Percentiles rank a stretch among this genome's conserved stretches.
phyloP scores from a whole-genome alignment of 2,888 invertebrate genomes.

The Meandrusa payeni region DNA sequence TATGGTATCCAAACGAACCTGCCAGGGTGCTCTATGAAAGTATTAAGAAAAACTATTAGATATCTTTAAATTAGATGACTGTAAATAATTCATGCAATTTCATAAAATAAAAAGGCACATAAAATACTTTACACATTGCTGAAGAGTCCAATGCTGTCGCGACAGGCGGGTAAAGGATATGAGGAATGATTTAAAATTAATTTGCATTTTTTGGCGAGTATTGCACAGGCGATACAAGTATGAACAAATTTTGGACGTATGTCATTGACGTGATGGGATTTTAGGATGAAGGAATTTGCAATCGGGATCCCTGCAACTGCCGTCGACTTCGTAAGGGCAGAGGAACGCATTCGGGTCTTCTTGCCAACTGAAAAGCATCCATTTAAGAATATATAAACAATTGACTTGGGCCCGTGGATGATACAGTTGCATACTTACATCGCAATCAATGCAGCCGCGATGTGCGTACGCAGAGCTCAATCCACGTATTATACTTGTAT shows the following conservation, averaged over 20 bases:
- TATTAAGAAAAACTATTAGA: conserved; percentile 1
- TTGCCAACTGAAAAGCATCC: conserved; percentile 65
- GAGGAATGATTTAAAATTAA: conserved; percentile 29
- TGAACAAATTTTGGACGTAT: conserved; percentile 35
- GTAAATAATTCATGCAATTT: conserved; percentile 2
- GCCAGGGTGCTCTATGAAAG: conserved; percentile 9
- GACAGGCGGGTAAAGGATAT: conserved; percentile 35
- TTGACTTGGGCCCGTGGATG: conserved; percentile 39
- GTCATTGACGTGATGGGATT: conserved; percentile 50
- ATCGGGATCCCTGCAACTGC: conserved; percentile 72
- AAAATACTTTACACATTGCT: conserved; percentile 72
- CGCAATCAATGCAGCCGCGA: conserved; percentile 49
- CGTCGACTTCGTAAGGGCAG: conserved; percentile 74
- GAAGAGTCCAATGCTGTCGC: conserved; percentile 49
- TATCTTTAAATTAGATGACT: conserved; percentile 3
- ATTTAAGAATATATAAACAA: conserved; percentile 32
- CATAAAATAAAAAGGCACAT: conserved; percentile 33
- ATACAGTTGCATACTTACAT: conserved; percentile 62
- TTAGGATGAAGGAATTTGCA: conserved; percentile 75
- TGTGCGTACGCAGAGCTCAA: conserved; percentile 52
- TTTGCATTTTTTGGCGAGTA: conserved; percentile 19
- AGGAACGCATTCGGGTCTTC: conserved; percentile 73
- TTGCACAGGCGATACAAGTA: conserved; percentile 28
- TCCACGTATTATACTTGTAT: conserved; percentile 43
- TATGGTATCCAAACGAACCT: conserved; percentile 10